phyloP scores from a whole-genome alignment of 2,113 vertebrate species.

The Nyctereutes procyonoides region DNA sequence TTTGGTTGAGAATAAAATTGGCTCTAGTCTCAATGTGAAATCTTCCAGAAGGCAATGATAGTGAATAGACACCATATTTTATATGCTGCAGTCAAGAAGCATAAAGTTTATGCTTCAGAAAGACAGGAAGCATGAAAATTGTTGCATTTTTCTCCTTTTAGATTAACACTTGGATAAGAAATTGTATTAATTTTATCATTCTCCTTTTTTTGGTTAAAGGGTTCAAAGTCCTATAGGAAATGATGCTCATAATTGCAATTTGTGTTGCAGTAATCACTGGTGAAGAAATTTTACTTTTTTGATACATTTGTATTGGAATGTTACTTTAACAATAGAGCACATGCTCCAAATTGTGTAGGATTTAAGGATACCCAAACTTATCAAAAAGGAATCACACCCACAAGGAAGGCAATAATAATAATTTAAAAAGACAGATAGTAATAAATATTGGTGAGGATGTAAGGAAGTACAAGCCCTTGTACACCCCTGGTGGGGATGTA shows the following conservation, averaged over 20 bases:
- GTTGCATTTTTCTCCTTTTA: neutral
- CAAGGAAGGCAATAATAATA: neutral
- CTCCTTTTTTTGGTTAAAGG: neutral
- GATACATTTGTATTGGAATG: neutral
- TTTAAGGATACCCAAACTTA: neutral
- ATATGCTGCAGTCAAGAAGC: neutral
- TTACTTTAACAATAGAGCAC: neutral
- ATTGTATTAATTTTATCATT: no score
- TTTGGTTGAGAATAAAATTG: neutral
- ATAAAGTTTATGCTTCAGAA: neutral
- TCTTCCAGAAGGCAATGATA: neutral
- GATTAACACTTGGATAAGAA: neutral
- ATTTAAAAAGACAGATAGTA: neutral
- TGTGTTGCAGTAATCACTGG: neutral
- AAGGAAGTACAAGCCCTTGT: neutral
- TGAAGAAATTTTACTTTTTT: neutral
- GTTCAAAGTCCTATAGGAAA: neutral
- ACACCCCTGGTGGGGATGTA: neutral
- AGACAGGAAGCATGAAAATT: neutral
- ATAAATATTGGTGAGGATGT: neutral
- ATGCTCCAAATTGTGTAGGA: neutral
- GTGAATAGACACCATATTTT: neutral
- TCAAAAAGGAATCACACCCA: neutral
- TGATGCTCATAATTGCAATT: neutral
- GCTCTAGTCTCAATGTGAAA: neutral